These are phyloP conservation scores for Hylaea fasciaria DNA, from an alignment of 2,888 invertebrate genomes.

Conservation along the genomic window DNA sequence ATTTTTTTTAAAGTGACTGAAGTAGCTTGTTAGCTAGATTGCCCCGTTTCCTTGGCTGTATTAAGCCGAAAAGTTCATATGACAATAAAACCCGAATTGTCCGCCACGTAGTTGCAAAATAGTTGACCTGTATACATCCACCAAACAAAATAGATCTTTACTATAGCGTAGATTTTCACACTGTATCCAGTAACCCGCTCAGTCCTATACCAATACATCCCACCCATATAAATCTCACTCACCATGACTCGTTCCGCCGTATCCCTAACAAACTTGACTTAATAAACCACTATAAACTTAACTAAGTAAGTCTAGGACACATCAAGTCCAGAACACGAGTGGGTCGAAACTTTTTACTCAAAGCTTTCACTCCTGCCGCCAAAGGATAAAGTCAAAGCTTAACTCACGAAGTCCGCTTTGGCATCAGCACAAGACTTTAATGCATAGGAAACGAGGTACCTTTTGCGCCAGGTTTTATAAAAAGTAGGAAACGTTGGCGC, in stretches of 20 bases:
- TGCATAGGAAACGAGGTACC: constrained; percentile 45
- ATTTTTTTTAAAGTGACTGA: no score
- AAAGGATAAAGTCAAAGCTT: constrained; percentile 22
- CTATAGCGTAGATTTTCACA: no score
- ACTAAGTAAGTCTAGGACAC: not conserved
- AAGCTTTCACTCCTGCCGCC: constrained; percentile 8
- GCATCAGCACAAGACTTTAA: constrained; percentile 38
- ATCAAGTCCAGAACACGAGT: constrained; percentile 1
- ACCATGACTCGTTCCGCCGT: not conserved
- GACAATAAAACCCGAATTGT: no score
- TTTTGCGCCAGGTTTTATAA: constrained; percentile 51
- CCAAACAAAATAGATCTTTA: no score
- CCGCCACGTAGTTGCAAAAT: no score
- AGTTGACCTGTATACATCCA: no score
- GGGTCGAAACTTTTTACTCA: constrained; percentile 26
- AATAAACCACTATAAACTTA: not conserved
- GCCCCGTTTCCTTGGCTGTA: no score
- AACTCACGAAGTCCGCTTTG: constrained; percentile 35
- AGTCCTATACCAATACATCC: no score
- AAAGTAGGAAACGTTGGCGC: constrained; percentile 42
- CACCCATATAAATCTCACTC: no score
- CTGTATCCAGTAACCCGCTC: no score
- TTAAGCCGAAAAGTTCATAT: no score
- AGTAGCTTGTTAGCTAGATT: no score
- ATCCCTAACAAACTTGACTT: not conserved